Conservation (phyloP, 2,797 vertebrate species). For the Pseudomugil gertrudae region DNA sequence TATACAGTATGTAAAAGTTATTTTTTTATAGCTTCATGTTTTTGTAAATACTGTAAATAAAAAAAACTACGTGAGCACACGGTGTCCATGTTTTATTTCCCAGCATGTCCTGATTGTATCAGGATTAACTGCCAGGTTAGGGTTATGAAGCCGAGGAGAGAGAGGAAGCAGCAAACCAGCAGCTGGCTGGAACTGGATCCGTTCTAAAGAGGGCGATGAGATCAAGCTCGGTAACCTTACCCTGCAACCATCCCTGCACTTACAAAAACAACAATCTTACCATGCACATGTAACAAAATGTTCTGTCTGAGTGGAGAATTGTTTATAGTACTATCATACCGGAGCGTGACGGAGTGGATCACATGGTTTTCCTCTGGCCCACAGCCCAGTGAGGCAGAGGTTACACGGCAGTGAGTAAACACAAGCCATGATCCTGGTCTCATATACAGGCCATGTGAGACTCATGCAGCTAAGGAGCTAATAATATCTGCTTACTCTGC, state of each 20-base stretch:
- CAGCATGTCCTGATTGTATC: not conserved
- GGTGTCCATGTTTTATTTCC: not conserved
- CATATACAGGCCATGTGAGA: constrained; percentile 27
- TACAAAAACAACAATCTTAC: not conserved
- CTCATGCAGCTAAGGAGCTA: constrained; percentile 21
- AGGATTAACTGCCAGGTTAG: not conserved
- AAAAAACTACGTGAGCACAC: constrained; percentile 4
- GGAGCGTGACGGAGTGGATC: not conserved
- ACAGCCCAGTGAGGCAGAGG: constrained; percentile 57
- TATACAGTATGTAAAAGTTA: constrained; percentile 52
- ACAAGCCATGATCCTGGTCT: constrained; percentile 7
- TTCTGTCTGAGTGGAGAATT: not conserved
- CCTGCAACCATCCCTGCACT: constrained; percentile 5
- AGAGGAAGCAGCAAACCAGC: not conserved
- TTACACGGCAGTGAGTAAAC: constrained; percentile 32
- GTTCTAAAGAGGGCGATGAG: constrained; percentile 3
- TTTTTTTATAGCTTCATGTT: constrained; percentile 67
- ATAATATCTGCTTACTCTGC: constrained; percentile 28
- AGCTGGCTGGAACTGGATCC: constrained; percentile 1
- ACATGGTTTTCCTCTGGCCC: constrained; percentile 19
- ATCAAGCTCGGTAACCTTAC: constrained; percentile 19
- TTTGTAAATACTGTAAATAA: constrained; percentile 69
- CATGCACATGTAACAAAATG: not conserved
- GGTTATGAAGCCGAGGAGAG: too few relatives aligned
- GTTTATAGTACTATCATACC: not conserved